Percentiles rank a stretch among this genome's conserved stretches.
These are phyloP conservation scores for Choloepus didactylus DNA, from an alignment of 2,797 vertebrate genomes.

Conservation along the genomic window DNA sequence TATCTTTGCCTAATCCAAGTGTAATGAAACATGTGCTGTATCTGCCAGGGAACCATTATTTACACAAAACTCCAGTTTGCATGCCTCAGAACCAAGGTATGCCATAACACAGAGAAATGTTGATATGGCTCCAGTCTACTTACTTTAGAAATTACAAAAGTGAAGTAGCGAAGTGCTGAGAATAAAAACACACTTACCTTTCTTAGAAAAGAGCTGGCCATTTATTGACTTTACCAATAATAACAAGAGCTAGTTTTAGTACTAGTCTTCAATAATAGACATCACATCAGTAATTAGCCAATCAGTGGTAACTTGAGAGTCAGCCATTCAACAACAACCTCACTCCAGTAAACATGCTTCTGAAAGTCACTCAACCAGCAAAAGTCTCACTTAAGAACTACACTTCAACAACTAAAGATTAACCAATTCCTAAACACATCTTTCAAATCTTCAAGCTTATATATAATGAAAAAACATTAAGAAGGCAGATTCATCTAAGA, in stretches of 20 bases:
- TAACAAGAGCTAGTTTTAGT: neutral
- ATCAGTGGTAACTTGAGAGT: neutral
- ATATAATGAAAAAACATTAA: neutral
- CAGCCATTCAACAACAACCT: neutral
- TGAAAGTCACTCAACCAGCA: neutral
- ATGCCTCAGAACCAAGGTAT: neutral
- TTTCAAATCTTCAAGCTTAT: neutral
- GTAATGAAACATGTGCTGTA: neutral
- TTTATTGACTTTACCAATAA: neutral
- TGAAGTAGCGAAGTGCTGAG: neutral
- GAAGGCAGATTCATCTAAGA: too few species aligned
- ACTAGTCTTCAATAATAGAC: neutral
- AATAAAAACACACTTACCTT: neutral
- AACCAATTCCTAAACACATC: neutral
- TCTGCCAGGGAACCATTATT: neutral
- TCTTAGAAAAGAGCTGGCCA: neutral
- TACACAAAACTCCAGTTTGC: neutral
- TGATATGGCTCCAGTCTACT: neutral
- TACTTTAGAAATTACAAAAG: conserved; percentile 22
- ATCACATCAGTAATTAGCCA: neutral
- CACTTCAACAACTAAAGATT: neutral
- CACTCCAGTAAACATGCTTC: neutral
- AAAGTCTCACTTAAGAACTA: neutral
- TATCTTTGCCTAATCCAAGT: neutral
- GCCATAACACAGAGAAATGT: neutral